Conservation (phyloP, 2,888 invertebrate genomes). For the Pseudolycoriella hygida region DNA sequence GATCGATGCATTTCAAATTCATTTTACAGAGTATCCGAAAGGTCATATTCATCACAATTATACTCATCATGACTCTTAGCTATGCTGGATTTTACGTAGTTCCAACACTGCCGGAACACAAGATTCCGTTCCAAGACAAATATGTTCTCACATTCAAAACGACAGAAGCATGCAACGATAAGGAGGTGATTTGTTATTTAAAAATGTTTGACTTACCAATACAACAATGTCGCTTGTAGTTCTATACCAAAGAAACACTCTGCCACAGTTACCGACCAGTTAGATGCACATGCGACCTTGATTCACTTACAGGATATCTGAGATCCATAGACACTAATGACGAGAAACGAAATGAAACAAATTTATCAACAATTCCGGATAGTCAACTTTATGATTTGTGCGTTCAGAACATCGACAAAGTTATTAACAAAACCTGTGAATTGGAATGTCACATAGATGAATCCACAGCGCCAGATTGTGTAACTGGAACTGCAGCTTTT, state of each 20-base stretch:
- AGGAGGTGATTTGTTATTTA: neutral
- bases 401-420: neutral
- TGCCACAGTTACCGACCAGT: neutral
- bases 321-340: too few relatives aligned
- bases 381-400: neutral
- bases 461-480: slow-evolving; percentile 13
- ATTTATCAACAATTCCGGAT: neutral
- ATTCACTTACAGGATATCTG: too few relatives aligned
- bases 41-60: slow-evolving; percentile 47
- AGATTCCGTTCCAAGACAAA: neutral
- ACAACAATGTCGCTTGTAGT: neutral
- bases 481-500: slow-evolving; percentile 33
- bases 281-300: neutral
- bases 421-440: neutral
- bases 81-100: slow-evolving; percentile 55
- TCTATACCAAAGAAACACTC: neutral
- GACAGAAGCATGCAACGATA: neutral
- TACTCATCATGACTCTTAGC: slow-evolving; percentile 43
- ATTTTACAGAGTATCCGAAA: slow-evolving; percentile 40
- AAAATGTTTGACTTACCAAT: neutral
- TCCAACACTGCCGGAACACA: slow-evolving; percentile 21
- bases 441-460: slow-evolving; percentile 9
- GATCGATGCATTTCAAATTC: too few relatives aligned
- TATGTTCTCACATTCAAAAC: slow-evolving; percentile 9
- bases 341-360: too few relatives aligned